These are phyloP conservation scores for Chymomyza procnemis DNA, from an alignment of 2,888 invertebrate genomes.

Conservation along the genomic window DNA sequence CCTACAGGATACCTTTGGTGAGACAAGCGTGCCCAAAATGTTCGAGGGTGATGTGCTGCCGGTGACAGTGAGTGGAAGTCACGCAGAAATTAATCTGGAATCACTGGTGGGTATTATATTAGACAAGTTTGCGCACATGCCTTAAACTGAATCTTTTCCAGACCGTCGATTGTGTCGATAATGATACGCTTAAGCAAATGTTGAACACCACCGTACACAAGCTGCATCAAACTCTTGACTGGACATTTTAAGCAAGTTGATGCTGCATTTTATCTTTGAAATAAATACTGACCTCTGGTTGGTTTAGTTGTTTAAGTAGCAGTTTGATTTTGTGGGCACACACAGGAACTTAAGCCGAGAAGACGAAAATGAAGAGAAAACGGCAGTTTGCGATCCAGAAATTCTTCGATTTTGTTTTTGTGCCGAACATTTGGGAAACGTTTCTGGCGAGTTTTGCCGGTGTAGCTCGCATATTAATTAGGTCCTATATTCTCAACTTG, in stretches of 20 bases:
- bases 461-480: too few relatives aligned
- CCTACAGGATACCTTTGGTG: conserved; percentile 94
- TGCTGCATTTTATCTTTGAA: neutral
- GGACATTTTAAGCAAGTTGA: conserved; percentile 45
- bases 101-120: conserved; percentile 80
- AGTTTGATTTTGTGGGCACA: too few relatives aligned
- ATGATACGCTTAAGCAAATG: conserved; percentile 89
- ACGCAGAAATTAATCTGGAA: conserved; percentile 90
- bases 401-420: too few relatives aligned
- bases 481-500: too few relatives aligned
- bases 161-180: conserved; percentile 88
- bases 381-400: too few relatives aligned
- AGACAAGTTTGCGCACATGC: conserved; percentile 58
- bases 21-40: conserved; percentile 94
- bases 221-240: conserved; percentile 89
- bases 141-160: conserved; percentile 74
- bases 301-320: neutral
- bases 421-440: too few relatives aligned
- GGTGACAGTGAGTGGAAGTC: conserved; percentile 90
- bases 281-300: too few relatives aligned
- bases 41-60: conserved; percentile 93
- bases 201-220: conserved; percentile 91
- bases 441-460: too few relatives aligned
- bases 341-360: too few relatives aligned
- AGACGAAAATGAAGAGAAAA: too few relatives aligned